Conservation (phyloP, 1,140 invertebrate genomes). For the Apis dorsata region DNA sequence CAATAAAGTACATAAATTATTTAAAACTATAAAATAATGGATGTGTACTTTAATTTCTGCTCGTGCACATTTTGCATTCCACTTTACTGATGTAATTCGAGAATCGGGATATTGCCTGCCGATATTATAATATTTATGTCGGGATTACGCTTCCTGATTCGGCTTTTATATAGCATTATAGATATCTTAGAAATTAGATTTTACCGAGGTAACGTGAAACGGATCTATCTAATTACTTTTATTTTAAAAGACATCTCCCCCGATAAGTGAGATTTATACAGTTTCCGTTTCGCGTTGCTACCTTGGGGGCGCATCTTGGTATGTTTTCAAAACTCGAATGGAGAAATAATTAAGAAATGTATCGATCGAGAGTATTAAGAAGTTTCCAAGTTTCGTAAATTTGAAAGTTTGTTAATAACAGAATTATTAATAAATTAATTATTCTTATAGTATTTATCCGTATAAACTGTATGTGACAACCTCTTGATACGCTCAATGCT, state of each 20-base stretch:
- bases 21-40: neutral
- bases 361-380: slow-evolving; percentile 48
- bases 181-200: slow-evolving; percentile 49
- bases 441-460: neutral
- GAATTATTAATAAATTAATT: too few relatives aligned
- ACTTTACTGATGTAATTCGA: slow-evolving; percentile 31
- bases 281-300: slow-evolving; percentile 32
- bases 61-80: neutral
- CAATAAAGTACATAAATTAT: neutral
- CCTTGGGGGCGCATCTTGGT: slow-evolving; percentile 58
- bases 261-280: neutral
- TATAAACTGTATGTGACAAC: neutral
- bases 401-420: neutral
- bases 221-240: neutral
- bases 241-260: neutral
- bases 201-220: slow-evolving; percentile 31
- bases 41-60: neutral
- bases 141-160: slow-evolving; percentile 53
- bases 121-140: slow-evolving; percentile 34
- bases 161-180: slow-evolving; percentile 59
- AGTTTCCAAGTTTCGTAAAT: slow-evolving; percentile 24
- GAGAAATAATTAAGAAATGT: slow-evolving; percentile 30
- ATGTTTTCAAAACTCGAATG: slow-evolving; percentile 40
- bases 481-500: slow-evolving; percentile 1
- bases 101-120: slow-evolving; percentile 38